A percentile compares a stretch with the other conserved stretches of the same genome.
Conservation (phyloP, 2,797 vertebrate species). For the Gymnothorax javanicus region DNA sequence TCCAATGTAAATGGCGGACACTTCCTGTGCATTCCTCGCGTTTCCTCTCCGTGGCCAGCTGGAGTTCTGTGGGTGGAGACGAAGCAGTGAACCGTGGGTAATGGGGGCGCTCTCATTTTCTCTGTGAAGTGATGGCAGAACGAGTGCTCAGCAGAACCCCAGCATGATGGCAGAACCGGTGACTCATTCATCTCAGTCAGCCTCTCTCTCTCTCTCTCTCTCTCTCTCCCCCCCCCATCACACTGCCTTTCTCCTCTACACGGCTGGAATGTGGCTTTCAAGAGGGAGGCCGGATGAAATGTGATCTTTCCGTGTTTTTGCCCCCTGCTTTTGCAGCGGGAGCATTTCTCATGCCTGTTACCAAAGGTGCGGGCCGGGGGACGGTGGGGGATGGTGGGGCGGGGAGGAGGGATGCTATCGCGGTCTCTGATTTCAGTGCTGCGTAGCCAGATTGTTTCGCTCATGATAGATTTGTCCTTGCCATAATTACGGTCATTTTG, state of each 20-base stretch:
- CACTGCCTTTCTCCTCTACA: not conserved
- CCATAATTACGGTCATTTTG: not conserved
- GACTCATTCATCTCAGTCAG: not conserved
- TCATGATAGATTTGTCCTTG: not conserved
- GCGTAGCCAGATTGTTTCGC: not conserved
- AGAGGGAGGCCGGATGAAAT: not conserved
- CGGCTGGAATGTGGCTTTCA: conserved; percentile 3
- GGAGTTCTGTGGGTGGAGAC: not conserved
- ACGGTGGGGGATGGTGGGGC: not conserved
- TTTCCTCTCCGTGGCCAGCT: not conserved
- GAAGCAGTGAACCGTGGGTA: conserved; percentile 9
- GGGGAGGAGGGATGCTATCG: not conserved
- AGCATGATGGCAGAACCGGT: not conserved
- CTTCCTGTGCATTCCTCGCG: not conserved
- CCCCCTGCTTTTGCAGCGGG: not conserved
- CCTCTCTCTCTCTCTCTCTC: not conserved
- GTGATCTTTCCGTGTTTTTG: not conserved
- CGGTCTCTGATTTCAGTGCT: not conserved
- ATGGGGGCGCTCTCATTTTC: not conserved
- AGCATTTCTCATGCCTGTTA: not conserved
- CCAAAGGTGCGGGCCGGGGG: not conserved
- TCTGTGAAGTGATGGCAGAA: not conserved
- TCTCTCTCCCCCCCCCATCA: not conserved
- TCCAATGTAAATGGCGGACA: not conserved
- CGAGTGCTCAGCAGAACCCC: not conserved